phyloP scores from a whole-genome alignment of 2,888 invertebrate species.

The Pristionchus maxplancki region DNA sequence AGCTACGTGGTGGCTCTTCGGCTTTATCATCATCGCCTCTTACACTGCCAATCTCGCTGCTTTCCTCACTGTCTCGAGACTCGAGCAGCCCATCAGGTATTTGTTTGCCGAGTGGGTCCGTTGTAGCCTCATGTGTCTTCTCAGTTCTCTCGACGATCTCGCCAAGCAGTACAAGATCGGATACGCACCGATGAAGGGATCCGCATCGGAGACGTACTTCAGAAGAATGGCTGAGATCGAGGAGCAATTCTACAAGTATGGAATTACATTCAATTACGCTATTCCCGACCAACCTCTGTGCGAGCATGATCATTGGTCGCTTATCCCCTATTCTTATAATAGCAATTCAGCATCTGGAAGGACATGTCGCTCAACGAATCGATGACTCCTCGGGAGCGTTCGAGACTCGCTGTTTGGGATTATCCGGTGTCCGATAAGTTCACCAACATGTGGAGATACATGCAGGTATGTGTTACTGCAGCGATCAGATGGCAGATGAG shows the following conservation, averaged over 20 bases:
- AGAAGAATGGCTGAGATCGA: conserved; percentile 96
- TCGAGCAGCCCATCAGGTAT: conserved; percentile 67
- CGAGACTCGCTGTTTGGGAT: conserved; percentile 97
- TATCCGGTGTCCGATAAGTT: conserved; percentile 98
- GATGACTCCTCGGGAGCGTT: conserved; percentile 89
- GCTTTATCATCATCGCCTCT: conserved; percentile 98
- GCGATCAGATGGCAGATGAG: too few species aligned
- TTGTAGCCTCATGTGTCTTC: conserved; percentile 31
- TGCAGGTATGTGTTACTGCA: conserved; percentile 61
- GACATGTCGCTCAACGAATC: conserved; percentile 97
- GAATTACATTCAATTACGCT: too few species aligned
- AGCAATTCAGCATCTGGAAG: conserved; percentile 90
- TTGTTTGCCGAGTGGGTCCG: background rate
- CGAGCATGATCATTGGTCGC: background rate
- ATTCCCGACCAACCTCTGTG: too few species aligned
- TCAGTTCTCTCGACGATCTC: conserved; percentile 87
- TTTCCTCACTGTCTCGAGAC: conserved; percentile 87
- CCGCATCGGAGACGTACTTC: conserved; percentile 93
- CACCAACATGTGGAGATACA: conserved; percentile 94
- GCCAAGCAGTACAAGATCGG: conserved; percentile 96
- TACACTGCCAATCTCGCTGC: conserved; percentile 98
- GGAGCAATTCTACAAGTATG: conserved; percentile 92
- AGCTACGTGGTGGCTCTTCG: conserved; percentile 96
- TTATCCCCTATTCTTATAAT: background rate
- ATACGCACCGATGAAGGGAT: conserved; percentile 92